Conservation (phyloP, 2,113 vertebrate genomes). For the Vulpes lagopus region DNA sequence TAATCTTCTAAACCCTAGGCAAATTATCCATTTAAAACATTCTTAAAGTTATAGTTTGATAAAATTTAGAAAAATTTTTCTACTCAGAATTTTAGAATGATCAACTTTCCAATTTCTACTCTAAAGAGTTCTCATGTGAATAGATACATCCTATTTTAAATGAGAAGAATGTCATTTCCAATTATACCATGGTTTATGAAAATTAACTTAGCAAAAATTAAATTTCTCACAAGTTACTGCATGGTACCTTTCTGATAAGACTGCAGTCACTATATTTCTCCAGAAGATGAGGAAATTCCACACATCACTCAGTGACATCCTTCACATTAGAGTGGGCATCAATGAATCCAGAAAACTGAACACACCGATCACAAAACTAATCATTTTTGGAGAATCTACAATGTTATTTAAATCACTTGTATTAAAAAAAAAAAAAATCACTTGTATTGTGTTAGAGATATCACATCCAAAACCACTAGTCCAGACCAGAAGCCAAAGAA, state of each 20-base stretch:
- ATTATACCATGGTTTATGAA: background rate
- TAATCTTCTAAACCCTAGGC: background rate
- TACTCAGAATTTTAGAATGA: background rate
- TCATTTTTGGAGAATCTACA: background rate
- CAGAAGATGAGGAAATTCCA: conserved; percentile 3
- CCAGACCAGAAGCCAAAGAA: background rate
- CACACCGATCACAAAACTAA: background rate
- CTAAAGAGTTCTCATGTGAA: background rate
- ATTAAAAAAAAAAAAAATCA: no score
- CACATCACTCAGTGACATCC: background rate
- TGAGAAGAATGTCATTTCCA: background rate
- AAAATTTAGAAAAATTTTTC: background rate
- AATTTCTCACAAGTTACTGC: background rate
- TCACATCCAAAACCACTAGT: conserved; percentile 19
- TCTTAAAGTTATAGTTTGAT: background rate
- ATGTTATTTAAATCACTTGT: background rate
- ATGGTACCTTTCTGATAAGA: background rate
- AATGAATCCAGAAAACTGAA: background rate
- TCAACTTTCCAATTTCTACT: background rate
- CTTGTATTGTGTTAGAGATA: conserved; percentile 27
- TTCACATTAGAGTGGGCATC: background rate
- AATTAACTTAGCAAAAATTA: conserved; percentile 40
- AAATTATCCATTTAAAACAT: background rate
- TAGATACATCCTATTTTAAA: background rate
- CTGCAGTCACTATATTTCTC: background rate